Base-by-base conservation (phyloP, 2,888 invertebrate genomes). In the Pecten maximus region DNA sequence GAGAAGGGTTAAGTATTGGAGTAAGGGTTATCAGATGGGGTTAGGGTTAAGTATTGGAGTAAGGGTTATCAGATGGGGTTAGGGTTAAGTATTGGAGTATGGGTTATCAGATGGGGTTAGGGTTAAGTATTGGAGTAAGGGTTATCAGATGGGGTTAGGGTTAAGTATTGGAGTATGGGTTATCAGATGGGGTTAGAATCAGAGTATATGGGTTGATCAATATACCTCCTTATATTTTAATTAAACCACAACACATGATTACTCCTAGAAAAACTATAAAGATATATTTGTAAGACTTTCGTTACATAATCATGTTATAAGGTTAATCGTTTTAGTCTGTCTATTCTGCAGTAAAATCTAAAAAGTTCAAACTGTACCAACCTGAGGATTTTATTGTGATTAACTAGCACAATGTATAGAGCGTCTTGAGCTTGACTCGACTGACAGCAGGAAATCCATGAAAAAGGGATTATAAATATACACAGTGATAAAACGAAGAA, bases 381-480 rank as follows among this genome's bases (percentile, higher is more conserved):
- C 35, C 28, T 74, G 35, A 35, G 12, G 74, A 35, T 74, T 74
- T 74, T 74, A 74, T 74, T 15, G 74, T 74, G 74, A 74, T 74
- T 74, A 74, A 28, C 35, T 16, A 35, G 35, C 28, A 74, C 74
- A 6, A 15, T 12, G 28, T 74, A 23, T 74, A 15, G 19, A 10
- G 35, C 8, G 10, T 74, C 74, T 74, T 35, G 35, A 8, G 74
- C 35, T 23, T 74, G 28, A 8, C n/a, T 35, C 23, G 35, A 28
- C 74, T 35, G 8, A 10, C 28, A 35, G 23, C 28, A 35, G 74
- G 35, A 74, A 74, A 74, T 74, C 74, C 74, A 74, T 74, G 74
- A 74, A 74, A 74, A 74, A 74, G 23, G 35, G 74, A 74, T 74
- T 74, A 74, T 35, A 74, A 74, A 74, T 35, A 35, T 74, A 74